Evolutionary conservation across 2,797 vertebrate genomes (phyloP).

Genomic region (Oreochromis mossambicus): DNA sequence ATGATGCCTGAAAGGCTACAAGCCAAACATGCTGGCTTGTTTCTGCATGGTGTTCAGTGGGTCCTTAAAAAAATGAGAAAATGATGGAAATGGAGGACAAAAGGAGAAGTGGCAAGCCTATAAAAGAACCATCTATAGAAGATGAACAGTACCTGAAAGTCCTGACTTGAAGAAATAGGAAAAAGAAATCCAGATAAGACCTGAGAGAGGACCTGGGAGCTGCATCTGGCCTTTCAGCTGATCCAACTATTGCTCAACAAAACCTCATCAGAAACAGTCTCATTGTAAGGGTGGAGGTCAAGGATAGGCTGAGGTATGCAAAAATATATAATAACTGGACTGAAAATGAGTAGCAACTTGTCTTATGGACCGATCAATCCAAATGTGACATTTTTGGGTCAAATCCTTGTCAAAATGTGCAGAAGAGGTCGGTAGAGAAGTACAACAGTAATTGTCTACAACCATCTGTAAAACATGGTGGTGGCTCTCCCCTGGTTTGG

Average conservation of each 20-base stretch:
- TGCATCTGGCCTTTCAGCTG: neutral
- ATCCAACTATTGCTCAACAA: neutral
- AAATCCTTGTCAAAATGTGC: neutral
- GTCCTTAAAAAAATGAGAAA: neutral
- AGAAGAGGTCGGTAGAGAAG: neutral
- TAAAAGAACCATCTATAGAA: neutral
- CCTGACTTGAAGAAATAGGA: neutral
- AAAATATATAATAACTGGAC: neutral
- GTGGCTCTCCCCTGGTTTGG: rapidly evolving
- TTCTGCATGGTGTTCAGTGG: neutral
- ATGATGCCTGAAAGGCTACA: neutral
- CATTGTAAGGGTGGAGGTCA: neutral
- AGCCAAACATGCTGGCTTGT: neutral
- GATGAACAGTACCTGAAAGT: neutral
- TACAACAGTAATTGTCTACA: neutral
- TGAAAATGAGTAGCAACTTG: neutral
- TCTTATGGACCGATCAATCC: neutral
- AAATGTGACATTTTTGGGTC: neutral
- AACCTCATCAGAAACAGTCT: neutral
- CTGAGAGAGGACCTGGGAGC: rapidly evolving
- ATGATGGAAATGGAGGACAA: rapidly evolving
- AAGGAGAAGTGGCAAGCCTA: neutral
- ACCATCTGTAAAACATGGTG: neutral
- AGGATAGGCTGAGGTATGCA: neutral
- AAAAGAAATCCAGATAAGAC: neutral